Base-by-base conservation (phyloP, 2,113 vertebrate species). In the Diadophis punctatus region DNA sequence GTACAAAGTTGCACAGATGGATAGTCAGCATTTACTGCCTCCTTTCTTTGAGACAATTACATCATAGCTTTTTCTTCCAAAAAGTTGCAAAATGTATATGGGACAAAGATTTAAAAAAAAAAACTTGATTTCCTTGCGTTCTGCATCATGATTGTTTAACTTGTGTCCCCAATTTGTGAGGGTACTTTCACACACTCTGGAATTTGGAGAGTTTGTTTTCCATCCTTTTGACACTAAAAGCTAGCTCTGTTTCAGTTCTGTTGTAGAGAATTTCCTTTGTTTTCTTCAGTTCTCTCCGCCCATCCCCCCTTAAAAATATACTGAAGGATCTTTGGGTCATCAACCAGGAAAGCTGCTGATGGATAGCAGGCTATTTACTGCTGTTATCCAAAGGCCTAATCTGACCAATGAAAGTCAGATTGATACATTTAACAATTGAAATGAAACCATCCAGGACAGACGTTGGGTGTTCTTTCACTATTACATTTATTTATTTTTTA, bases 21-120 rank as follows among this genome's bases (percentile, higher is more conserved):
- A 25, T 34, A 46, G 30, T 52, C 53, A 68, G 49, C 25, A 0
- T 87, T 51, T 51, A 46, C 2, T n/a, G 46, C 27, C 34, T 88
- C 6, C 25, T 27, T 55, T 51, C 16, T 39, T 25, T 88, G 87
- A 55, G 51, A 60, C 22, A 58, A 60, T 80, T 51, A 1, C 46
- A 39, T 89, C 93, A 93, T 46, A 25, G 80, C 1, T 87, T 34
- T 90, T 10, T 93, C 39, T 87, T 14, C 43, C 86, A n/a, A 51
- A 84, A 93, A 85, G 7, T 52, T 92, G 90, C 39, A 93, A 93
- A 87, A 84, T 14, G n/a, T 84, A 93, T 56, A 25, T 94, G 87
- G 39, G 16, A 58, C 91, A 94, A 89, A 52, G 89, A 89, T 93
- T 30, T 7, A 58, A 88, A 53, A 0, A n/a, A 56, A 46, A 48